A percentile compares a stretch with the other conserved stretches of the same genome.
Evolutionary conservation across 1,140 invertebrate genomes (phyloP).

Genomic region (Anastatus disparis): DNA sequence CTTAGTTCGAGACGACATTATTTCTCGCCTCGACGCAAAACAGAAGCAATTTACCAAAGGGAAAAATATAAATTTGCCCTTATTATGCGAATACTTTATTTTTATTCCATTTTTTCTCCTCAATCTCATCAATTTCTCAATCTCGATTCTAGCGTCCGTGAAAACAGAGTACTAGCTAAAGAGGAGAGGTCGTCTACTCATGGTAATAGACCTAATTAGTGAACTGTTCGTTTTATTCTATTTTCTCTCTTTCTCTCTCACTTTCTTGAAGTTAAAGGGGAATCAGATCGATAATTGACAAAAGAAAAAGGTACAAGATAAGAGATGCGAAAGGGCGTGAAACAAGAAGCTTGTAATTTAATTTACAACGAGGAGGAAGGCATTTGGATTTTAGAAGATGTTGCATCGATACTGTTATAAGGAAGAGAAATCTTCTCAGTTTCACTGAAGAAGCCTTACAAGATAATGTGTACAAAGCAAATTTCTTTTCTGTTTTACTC

Average conservation of each 20-base stretch:
- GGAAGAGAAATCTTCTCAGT: conserved; percentile 9
- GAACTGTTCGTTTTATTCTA: conserved; percentile 20
- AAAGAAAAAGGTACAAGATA: not conserved
- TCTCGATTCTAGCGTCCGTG: no score
- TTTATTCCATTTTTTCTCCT: not conserved
- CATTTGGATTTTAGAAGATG: not conserved
- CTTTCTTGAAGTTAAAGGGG: no score
- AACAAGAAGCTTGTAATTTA: conserved; percentile 32
- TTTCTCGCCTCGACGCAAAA: not conserved
- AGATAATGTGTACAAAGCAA: not conserved
- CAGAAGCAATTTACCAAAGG: not conserved
- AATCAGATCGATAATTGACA: conserved; percentile 27
- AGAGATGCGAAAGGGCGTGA: not conserved
- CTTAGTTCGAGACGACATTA: not conserved
- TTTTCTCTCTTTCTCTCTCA: no score
- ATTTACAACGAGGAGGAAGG: not conserved
- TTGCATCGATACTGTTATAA: no score
- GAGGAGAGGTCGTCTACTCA: not conserved
- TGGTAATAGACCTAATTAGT: conserved; percentile 28
- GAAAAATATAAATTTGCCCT: not conserved
- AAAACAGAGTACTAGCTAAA: no score
- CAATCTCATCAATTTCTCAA: conserved; percentile 34
- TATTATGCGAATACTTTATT: not conserved
- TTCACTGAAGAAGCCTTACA: not conserved
- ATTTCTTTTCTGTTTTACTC: not conserved